phyloP scores from a whole-genome alignment of 2,797 vertebrate species.

The Thamnophis elegans region DNA sequence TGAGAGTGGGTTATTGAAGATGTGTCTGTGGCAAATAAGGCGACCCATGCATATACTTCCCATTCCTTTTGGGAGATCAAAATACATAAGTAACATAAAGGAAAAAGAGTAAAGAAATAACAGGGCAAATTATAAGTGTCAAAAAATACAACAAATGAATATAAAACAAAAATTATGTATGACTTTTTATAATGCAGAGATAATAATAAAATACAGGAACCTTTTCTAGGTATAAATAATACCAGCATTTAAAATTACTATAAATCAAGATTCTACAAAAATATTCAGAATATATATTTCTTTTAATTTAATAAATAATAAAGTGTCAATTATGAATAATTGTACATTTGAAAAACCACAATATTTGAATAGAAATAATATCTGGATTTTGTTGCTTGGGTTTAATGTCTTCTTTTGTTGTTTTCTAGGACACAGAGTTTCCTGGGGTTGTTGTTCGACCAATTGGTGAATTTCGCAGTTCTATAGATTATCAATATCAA shows the following conservation, averaged over 20 bases:
- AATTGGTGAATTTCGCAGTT: constrained; percentile 96
- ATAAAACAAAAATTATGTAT: neutral
- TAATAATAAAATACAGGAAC: neutral
- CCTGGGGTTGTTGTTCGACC: constrained; percentile 95
- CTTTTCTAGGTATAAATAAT: neutral
- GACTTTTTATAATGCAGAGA: neutral
- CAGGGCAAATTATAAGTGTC: neutral
- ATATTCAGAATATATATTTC: neutral
- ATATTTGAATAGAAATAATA: neutral
- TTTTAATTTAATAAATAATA: neutral
- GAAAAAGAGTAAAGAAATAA: neutral
- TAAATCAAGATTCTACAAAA: neutral
- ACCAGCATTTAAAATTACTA: neutral
- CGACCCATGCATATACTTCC: neutral
- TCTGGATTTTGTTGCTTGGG: neutral
- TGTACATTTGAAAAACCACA: neutral
- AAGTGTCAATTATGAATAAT: neutral
- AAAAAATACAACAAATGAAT: neutral
- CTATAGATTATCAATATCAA: constrained; percentile 97
- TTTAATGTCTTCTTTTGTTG: neutral
- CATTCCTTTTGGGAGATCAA: neutral
- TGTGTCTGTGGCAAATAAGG: neutral
- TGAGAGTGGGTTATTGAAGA: neutral
- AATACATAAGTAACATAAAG: neutral
- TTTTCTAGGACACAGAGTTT: constrained; percentile 93